Evolutionary conservation across 2,113 vertebrate genomes (phyloP), one percentile per base, ranked within the genome.

Genomic region (Diadophis punctatus): DNA sequence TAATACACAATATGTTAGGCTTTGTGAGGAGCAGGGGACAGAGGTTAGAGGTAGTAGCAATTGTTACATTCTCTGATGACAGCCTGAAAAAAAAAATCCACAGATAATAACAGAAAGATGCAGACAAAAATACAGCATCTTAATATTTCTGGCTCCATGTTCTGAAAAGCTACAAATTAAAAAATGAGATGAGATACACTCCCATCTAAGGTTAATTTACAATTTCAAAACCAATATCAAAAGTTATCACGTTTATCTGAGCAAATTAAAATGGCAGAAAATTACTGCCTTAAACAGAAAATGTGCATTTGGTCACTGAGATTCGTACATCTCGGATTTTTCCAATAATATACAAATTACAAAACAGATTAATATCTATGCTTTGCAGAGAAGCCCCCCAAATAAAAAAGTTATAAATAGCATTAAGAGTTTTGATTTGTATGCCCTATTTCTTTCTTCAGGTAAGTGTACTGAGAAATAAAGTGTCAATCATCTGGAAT

Each of bases 371-470:
- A 39, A 88, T 88, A 39, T 46, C 49, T 88, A 22, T 80, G 49
- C 43, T 92, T 92, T 92, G 58, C 91, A 88, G 86, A 74, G 49
- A 27, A 88, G 58, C 48, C 23, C n/a, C 4, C 58, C 9, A 91
- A 74, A 87, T 51, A 91, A 63, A 68, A 68, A 74, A 92, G 58
- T 88, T 53, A 74, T 39, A 88, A 51, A 53, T 88, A 74, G 58
- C 34, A 46, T 88, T 74, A 80, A 88, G 91, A 39, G 11, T 63
- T 86, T 86, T 86, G 46, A 91, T 87, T 68, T 74, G n/a, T 74
- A 68, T 52, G 48, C 23, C 86, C 91, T 88, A 92, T 23, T 87
- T 92, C 53, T 88, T n/a, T 92, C 58, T 88, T 34, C 34, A 92
- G 60, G 48, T 88, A 92, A 88, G 43, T 88, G 58, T 60, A 52